A percentile compares a stretch with the other conserved stretches of the same genome.
phyloP scores from a whole-genome alignment of 2,888 invertebrate genomes.

The Chrysopilus asiliformis region DNA sequence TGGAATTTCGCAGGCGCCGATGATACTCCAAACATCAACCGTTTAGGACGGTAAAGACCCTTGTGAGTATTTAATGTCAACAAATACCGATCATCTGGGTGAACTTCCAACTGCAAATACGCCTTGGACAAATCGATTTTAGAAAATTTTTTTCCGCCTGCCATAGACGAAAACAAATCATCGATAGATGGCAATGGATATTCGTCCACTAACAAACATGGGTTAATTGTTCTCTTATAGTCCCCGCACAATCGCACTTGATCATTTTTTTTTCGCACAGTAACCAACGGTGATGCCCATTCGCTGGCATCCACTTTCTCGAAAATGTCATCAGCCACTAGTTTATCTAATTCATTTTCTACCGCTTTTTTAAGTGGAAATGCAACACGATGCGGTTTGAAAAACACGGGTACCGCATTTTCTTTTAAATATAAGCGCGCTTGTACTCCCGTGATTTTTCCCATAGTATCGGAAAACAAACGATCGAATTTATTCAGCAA shows the following conservation, averaged over 20 bases:
- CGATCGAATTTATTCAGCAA: too few relatives aligned
- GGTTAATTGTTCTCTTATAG: too few relatives aligned
- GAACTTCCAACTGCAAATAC: conserved; percentile 26
- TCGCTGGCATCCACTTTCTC: not conserved
- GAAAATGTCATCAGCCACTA: not conserved
- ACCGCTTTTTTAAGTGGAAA: too few relatives aligned
- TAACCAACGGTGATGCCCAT: conserved; percentile 1
- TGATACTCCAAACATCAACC: conserved; percentile 24
- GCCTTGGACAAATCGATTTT: conserved; percentile 24
- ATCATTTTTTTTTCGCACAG: not conserved
- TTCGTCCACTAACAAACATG: too few relatives aligned
- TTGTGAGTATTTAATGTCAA: conserved; percentile 26
- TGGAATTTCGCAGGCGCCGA: conserved; percentile 25
- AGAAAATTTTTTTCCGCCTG: conserved; percentile 3
- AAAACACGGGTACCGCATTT: not conserved
- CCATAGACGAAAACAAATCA: not conserved
- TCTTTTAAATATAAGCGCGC: not conserved
- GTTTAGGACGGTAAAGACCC: conserved; percentile 22
- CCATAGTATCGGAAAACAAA: not conserved
- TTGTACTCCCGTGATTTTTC: not conserved
- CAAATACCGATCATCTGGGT: conserved; percentile 20
- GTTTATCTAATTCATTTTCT: not conserved
- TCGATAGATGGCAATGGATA: too few relatives aligned
- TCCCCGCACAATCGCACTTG: too few relatives aligned
- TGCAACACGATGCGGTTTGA: not conserved